phyloP scores from a whole-genome alignment of 1,140 invertebrate species.

The Drosophila sproati region DNA sequence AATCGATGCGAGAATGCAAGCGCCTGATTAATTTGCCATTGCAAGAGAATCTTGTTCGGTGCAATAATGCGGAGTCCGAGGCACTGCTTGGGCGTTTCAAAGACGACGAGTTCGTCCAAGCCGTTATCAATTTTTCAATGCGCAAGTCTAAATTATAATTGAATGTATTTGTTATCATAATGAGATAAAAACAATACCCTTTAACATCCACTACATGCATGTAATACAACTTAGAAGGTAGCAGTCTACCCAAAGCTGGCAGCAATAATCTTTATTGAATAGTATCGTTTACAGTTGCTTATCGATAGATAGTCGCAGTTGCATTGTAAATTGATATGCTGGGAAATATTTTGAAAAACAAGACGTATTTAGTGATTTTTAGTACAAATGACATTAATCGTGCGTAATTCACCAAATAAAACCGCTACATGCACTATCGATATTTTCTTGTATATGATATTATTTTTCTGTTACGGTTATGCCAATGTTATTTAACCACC shows the following conservation, averaged over 20 bases:
- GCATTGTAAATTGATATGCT: neutral
- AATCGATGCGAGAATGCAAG: conserved; percentile 63
- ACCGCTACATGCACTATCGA: neutral
- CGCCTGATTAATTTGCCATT: conserved; percentile 51
- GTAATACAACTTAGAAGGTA: neutral
- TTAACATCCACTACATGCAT: neutral
- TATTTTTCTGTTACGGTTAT: neutral
- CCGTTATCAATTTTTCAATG: conserved; percentile 59
- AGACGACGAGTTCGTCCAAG: conserved; percentile 62
- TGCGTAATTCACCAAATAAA: neutral
- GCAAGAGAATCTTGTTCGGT: conserved; percentile 37
- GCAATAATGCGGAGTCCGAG: conserved; percentile 55
- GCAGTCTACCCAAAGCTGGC: neutral
- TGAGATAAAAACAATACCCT: neutral
- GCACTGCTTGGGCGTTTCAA: conserved; percentile 49
- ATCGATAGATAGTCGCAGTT: neutral
- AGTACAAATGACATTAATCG: too few relatives aligned
- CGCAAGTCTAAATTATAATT: conserved; percentile 69
- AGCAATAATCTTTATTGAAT: neutral
- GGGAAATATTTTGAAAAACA: too few relatives aligned
- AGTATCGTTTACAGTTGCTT: neutral
- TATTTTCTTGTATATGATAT: neutral
- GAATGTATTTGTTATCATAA: neutral
- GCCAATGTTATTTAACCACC: neutral
- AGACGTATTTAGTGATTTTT: too few relatives aligned